Evolutionary conservation across 2,888 invertebrate species (phyloP).

Genomic region (Molorchus minor): DNA sequence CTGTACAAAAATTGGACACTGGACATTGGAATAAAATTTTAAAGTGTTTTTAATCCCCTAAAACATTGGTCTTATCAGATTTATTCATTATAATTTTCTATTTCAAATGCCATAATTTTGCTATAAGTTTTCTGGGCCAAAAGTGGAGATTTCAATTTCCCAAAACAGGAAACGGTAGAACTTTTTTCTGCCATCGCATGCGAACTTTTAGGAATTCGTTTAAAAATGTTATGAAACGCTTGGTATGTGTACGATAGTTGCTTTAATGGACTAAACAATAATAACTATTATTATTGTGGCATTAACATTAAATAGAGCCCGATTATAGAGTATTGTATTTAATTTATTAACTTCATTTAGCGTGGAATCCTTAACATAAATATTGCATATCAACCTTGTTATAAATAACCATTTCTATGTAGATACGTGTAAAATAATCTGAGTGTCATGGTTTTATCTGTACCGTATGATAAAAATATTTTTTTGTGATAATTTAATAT

Average conservation of each 20-base stretch:
- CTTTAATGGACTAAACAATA: neutral
- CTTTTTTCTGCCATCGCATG: neutral
- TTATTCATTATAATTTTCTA: too few species aligned
- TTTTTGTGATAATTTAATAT: neutral
- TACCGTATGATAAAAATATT: constrained; percentile 11
- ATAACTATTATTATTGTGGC: neutral
- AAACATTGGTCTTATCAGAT: too few species aligned
- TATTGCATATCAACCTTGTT: constrained; percentile 39
- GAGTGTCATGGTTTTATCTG: constrained; percentile 36
- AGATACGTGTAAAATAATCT: constrained; percentile 32
- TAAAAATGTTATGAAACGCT: neutral
- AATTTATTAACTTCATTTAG: constrained; percentile 12
- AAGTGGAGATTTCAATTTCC: too few species aligned
- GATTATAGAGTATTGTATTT: constrained; percentile 12
- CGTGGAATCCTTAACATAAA: constrained; percentile 36
- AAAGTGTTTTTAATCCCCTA: too few species aligned
- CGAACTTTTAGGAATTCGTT: neutral
- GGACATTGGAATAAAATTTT: too few species aligned
- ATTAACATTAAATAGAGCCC: neutral
- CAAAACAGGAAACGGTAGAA: neutral
- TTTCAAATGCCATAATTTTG: too few species aligned
- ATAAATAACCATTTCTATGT: constrained; percentile 21
- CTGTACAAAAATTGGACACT: too few species aligned
- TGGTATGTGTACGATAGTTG: neutral
- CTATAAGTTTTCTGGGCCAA: too few species aligned